Conservation (phyloP, 2,888 invertebrate species). For the Meganola albula region DNA sequence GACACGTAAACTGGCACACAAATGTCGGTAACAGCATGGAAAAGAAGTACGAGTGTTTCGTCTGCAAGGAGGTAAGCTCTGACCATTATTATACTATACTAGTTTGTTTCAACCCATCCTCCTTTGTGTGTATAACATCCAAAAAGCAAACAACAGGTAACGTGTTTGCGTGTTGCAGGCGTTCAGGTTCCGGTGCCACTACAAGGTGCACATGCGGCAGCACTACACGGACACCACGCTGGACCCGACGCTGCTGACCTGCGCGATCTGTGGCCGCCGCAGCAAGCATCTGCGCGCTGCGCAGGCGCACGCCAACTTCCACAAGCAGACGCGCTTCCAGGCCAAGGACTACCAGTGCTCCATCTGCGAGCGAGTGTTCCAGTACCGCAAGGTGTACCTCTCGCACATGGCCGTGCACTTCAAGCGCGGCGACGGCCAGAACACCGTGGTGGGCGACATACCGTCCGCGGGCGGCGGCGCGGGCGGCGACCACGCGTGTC, state of each 20-base stretch:
- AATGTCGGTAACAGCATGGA: conserved; percentile 58
- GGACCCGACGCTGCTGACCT: conserved; percentile 60
- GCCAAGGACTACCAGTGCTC: conserved; percentile 70
- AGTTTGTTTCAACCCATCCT: conserved; percentile 5
- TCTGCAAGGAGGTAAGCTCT: conserved; percentile 67
- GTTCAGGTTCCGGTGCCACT: conserved; percentile 66
- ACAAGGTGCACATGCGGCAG: conserved; percentile 63
- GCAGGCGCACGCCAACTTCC: conserved; percentile 66
- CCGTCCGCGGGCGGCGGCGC: conserved; percentile 30
- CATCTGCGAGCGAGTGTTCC: conserved; percentile 68
- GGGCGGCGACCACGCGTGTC: conserved; percentile 59
- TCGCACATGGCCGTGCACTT: conserved; percentile 70
- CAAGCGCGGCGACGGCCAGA: conserved; percentile 63
- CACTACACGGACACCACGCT: conserved; percentile 61
- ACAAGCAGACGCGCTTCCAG: conserved; percentile 69
- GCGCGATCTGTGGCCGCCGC: conserved; percentile 60
- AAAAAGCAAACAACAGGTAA: too few species aligned
- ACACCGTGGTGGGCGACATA: conserved; percentile 50
- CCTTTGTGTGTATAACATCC: too few species aligned
- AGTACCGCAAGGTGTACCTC: conserved; percentile 59
- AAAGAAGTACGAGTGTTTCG: conserved; percentile 58
- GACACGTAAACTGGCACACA: conserved; percentile 69
- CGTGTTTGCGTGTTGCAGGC: too few species aligned
- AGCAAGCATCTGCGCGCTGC: conserved; percentile 71
- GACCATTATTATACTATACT: too few species aligned